These are phyloP conservation scores for Chamaea fasciata DNA, from an alignment of 2,113 vertebrate genomes.

Conservation along the genomic window DNA sequence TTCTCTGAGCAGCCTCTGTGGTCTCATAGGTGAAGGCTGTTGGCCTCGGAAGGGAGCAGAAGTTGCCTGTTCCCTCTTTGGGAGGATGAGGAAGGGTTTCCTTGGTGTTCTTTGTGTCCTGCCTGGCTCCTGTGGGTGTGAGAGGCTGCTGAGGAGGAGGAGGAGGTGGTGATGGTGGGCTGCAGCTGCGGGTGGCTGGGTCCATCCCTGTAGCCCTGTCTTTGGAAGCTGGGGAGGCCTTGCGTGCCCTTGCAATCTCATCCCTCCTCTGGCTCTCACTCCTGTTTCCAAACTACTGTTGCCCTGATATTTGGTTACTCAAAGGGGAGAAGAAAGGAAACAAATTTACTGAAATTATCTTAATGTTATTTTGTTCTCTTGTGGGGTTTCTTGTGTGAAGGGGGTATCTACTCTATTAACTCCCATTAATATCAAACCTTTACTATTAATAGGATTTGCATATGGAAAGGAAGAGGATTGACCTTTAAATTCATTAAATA, in stretches of 20 bases:
- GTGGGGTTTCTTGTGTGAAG: not conserved
- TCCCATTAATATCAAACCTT: conserved; percentile 57
- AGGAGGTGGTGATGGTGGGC: fast-evolving
- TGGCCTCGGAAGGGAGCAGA: not conserved
- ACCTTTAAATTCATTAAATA: conserved; percentile 65
- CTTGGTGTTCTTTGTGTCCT: fast-evolving
- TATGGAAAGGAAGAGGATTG: conserved; percentile 45
- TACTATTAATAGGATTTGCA: conserved; percentile 58
- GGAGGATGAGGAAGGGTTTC: not conserved
- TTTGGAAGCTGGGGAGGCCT: not conserved
- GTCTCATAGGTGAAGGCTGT: not conserved
- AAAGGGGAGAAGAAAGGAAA: not conserved
- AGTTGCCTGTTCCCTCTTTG: not conserved
- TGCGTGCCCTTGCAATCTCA: not conserved
- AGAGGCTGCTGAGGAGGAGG: not conserved
- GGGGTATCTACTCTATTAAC: conserved; percentile 33
- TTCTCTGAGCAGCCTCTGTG: not conserved
- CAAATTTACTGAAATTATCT: not conserved
- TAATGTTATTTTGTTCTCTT: not conserved
- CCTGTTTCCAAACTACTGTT: not conserved
- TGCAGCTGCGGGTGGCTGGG: not conserved
- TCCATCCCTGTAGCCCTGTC: fast-evolving
- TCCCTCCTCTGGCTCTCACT: not conserved
- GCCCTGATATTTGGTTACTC: not conserved
- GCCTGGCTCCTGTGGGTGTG: fast-evolving